Percentiles rank a stretch among this genome's conserved stretches.
Conservation (phyloP, 2,113 vertebrate genomes). For the Tympanuchus pallidicinctus region DNA sequence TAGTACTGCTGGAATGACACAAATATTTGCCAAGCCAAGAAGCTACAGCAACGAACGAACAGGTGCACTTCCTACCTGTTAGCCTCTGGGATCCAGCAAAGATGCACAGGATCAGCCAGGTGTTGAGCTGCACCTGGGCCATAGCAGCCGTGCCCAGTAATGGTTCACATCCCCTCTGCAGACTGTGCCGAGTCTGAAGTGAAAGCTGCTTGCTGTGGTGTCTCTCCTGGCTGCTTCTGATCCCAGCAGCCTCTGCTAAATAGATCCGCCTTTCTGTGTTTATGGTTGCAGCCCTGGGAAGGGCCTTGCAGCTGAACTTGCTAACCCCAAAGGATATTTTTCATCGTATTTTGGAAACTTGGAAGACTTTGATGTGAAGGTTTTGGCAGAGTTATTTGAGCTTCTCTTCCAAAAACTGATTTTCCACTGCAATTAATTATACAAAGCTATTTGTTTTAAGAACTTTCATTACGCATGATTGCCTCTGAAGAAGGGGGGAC, state of each 20-base stretch:
- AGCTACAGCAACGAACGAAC: fast-evolving
- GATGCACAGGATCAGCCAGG: constrained; percentile 40
- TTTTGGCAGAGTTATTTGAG: constrained; percentile 55
- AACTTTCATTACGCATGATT: neutral
- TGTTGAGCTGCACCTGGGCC: neutral
- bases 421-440: neutral
- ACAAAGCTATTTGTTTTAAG: neutral
- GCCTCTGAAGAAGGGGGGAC: neutral
- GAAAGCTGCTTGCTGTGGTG: neutral
- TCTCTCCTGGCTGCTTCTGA: neutral
- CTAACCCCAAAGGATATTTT: constrained; percentile 44
- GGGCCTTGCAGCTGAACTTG: constrained; percentile 38
- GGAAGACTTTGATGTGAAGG: constrained; percentile 28
- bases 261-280: neutral
- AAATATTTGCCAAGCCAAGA: neutral
- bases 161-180: neutral
- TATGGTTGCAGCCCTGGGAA: constrained; percentile 46
- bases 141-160: neutral
- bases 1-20: fast-evolving
- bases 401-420: neutral
- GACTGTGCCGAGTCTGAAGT: fast-evolving
- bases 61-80: constrained; percentile 55
- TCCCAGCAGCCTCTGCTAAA: constrained; percentile 53
- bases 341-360: constrained; percentile 51
- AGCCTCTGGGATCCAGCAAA: constrained; percentile 20